phyloP scores from a whole-genome alignment of 2,888 invertebrate genomes.

The Adelognathus sp. region DNA sequence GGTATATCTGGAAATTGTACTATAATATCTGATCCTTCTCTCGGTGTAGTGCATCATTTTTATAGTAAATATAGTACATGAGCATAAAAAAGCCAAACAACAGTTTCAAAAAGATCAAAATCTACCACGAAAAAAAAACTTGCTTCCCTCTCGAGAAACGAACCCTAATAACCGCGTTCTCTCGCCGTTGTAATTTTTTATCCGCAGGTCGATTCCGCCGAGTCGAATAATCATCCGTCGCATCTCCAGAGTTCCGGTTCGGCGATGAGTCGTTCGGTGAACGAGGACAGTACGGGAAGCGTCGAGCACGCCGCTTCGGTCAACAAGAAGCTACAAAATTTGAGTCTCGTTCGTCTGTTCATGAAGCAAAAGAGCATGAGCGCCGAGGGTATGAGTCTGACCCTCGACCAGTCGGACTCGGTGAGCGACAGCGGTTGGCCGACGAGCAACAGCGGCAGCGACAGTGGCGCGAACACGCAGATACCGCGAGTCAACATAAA shows the following conservation, averaged over 20 bases:
- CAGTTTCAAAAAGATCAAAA: too few relatives aligned
- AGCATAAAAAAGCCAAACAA: neutral
- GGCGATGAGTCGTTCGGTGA: conserved; percentile 77
- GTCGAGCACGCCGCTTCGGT: conserved; percentile 69
- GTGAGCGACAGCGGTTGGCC: conserved; percentile 88
- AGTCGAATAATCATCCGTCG: conserved; percentile 74
- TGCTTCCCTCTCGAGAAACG: neutral
- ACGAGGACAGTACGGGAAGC: conserved; percentile 77
- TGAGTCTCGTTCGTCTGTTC: conserved; percentile 93
- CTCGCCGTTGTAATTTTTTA: neutral
- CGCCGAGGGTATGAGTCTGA: conserved; percentile 87
- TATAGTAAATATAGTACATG: too few relatives aligned
- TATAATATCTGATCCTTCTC: too few relatives aligned
- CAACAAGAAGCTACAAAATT: conserved; percentile 86
- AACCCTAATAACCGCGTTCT: neutral
- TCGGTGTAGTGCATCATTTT: too few relatives aligned
- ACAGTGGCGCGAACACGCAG: conserved; percentile 82
- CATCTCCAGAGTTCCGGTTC: conserved; percentile 74
- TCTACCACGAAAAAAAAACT: neutral
- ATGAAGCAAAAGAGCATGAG: conserved; percentile 95
- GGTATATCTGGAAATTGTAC: too few relatives aligned
- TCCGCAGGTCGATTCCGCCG: conserved; percentile 76
- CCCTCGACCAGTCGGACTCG: conserved; percentile 89
- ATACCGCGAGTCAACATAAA: conserved; percentile 72
- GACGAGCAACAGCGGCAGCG: conserved; percentile 84